These are phyloP conservation scores for Sarcophaga peregrina DNA, from an alignment of 1,140 invertebrate species.

Conservation along the genomic window DNA sequence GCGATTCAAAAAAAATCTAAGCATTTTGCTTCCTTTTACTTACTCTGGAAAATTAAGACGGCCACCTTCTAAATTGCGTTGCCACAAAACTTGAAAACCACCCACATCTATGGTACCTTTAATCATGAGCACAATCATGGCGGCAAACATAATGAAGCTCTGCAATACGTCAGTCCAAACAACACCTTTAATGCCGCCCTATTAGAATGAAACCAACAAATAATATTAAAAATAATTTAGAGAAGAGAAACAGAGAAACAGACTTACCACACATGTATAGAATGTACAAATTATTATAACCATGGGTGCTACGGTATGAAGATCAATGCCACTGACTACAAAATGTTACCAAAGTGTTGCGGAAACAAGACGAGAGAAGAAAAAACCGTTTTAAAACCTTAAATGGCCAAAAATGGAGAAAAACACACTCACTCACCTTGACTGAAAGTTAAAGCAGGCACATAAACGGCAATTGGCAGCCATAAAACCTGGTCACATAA, in stretches of 20 bases:
- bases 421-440: conserved; percentile 69
- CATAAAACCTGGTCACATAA: conserved; percentile 67
- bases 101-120: conserved; percentile 86
- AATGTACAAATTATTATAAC: conserved; percentile 90
- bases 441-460: conserved; percentile 83
- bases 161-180: conserved; percentile 95
- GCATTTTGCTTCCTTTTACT: conserved; percentile 48
- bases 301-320: conserved; percentile 82
- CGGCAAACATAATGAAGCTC: conserved; percentile 83
- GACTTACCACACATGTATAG: conserved; percentile 87
- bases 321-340: conserved; percentile 84
- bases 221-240: background rate
- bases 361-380: conserved; percentile 5
- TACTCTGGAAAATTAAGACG: conserved; percentile 84
- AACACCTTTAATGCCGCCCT: conserved; percentile 91
- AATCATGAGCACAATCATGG: conserved; percentile 82
- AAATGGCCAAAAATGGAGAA: background rate
- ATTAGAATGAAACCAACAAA: background rate
- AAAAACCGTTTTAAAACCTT: background rate
- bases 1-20: no score
- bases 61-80: conserved; percentile 77
- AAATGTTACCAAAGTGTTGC: conserved; percentile 15
- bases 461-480: conserved; percentile 82
- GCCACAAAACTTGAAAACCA: conserved; percentile 78
- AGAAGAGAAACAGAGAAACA: background rate